Evolutionary conservation across 2,888 invertebrate genomes (phyloP).

Genomic region (Cosmia pyralina): DNA sequence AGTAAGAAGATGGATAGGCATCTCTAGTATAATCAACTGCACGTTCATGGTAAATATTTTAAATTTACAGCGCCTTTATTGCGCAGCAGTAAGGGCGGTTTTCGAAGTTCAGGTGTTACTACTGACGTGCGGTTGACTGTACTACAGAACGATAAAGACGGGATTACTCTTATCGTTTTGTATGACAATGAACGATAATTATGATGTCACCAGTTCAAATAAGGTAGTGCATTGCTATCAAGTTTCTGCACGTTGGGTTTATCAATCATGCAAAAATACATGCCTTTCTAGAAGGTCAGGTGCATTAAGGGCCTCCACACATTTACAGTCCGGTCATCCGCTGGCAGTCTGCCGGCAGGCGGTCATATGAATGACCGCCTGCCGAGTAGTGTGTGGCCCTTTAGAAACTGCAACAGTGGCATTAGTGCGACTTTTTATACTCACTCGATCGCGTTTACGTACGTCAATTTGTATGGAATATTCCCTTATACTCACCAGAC

Average conservation of each 20-base stretch:
- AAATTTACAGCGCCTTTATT: background rate
- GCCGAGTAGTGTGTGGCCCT: too few relatives aligned
- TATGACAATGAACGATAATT: background rate
- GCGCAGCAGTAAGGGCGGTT: background rate
- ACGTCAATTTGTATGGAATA: too few relatives aligned
- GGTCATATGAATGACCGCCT: too few relatives aligned
- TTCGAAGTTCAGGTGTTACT: background rate
- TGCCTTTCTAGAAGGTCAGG: conserved; percentile 30
- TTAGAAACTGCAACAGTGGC: background rate
- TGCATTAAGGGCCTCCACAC: too few relatives aligned
- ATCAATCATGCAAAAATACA: conserved; percentile 15
- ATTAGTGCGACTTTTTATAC: too few relatives aligned
- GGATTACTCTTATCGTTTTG: conserved; percentile 35
- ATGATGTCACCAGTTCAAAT: conserved; percentile 2
- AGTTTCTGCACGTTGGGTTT: conserved; percentile 7
- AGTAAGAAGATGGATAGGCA: background rate
- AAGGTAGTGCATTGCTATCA: conserved; percentile 17
- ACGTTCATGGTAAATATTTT: too few relatives aligned
- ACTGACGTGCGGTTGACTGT: background rate
- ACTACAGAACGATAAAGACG: background rate
- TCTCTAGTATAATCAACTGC: background rate
- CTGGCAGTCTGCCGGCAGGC: too few relatives aligned
- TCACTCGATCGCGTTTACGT: too few relatives aligned
- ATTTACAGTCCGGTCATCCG: too few relatives aligned
- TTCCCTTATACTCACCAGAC: too few relatives aligned